Evolutionary conservation across 1,140 invertebrate species (phyloP), one percentile per base, ranked within the genome.

Genomic region (Bicyclus anynana): DNA sequence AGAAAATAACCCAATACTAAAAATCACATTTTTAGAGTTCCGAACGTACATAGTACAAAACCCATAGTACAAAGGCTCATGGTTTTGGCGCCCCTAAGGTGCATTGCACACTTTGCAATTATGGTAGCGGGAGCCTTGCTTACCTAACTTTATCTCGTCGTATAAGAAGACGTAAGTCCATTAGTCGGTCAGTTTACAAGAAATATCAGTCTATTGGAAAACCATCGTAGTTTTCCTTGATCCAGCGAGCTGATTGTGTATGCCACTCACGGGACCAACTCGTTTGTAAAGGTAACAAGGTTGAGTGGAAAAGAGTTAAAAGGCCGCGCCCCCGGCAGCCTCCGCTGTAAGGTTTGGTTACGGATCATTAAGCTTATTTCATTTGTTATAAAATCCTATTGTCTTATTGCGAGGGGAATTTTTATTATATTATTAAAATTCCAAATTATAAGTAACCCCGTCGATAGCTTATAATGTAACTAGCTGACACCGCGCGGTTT

Each of bases 241-340:
- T 59, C 47, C 46, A 65, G 60, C 61, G 35, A 73, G 55, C 66
- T 69, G 67, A 72, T 83, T 77, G 72, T 66, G 67, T 71, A 80
- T 65, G 54, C 73, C 59, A 62, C 77, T 79, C 79, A 81, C 77
- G 77, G 59, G 48, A 61, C 55, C 48, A 65, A 53, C 72, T 77
- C 78, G 79, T 81, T 82, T 82, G 76, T 74, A 69, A 74, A 81
- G 73, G 74, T 82, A 82, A 80, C 81, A 84, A 76, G 75, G 79
- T 78, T 78, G 77, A 77, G 77, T 71, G 68, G 69, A 61, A 77
- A 82, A 81, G 79, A 79, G 76, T 77, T 81, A 77, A 80, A 75
- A 73, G 65, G 59, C 67, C 67, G 44, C 58, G 52, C 63, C 65
- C 56, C 61, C 51, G 57, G 61, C 59, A 38, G 54, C 60, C 54